phyloP scores from a whole-genome alignment of 2,888 invertebrate genomes.

The Agriotes lineatus region DNA sequence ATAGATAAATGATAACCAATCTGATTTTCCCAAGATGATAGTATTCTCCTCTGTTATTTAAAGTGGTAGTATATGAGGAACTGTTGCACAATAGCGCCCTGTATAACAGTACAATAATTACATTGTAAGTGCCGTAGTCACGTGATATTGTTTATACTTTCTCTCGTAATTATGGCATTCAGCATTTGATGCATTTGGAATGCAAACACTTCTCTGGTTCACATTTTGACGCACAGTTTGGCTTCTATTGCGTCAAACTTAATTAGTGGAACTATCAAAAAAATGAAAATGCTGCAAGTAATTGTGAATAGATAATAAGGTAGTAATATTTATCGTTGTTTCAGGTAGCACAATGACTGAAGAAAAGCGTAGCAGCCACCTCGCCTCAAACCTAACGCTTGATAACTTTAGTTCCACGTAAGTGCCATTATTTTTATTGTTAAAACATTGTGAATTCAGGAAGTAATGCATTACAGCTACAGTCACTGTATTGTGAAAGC shows the following conservation, averaged over 20 bases:
- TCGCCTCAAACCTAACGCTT: slow-evolving; percentile 61
- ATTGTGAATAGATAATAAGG: no score
- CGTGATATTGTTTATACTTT: slow-evolving; percentile 32
- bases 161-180: slow-evolving; percentile 14
- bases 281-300: no score
- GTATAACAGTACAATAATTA: slow-evolving; percentile 6
- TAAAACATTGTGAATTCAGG: not conserved
- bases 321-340: not conserved
- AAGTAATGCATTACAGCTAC: no score
- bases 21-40: no score
- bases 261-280: no score
- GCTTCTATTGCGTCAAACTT: no score
- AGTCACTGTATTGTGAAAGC: no score
- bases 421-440: slow-evolving; percentile 52
- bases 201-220: not conserved
- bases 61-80: no score
- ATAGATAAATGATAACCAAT: no score
- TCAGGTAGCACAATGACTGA: slow-evolving; percentile 22
- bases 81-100: not conserved
- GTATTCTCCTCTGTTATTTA: no score
- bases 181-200: not conserved
- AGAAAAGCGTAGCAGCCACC: slow-evolving; percentile 59
- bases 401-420: slow-evolving; percentile 65
- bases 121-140: slow-evolving; percentile 11
- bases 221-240: no score